Evolutionary conservation across 1,140 invertebrate species (phyloP).

Genomic region (Paraescarpia echinospica): DNA sequence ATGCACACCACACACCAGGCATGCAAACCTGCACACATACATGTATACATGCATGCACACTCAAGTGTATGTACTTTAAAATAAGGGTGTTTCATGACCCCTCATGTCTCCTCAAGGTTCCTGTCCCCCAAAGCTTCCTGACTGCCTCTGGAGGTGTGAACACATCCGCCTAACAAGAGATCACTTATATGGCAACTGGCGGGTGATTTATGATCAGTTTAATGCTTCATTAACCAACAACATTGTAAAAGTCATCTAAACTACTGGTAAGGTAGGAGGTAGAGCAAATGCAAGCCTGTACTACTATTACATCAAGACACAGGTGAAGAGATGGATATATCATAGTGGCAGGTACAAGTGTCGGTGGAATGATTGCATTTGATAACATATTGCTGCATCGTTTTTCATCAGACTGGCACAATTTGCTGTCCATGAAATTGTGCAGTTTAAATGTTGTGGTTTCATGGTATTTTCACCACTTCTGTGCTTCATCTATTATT

Average conservation of each 20-base stretch:
- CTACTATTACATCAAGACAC: neutral
- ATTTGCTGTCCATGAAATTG: neutral
- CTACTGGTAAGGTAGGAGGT: neutral
- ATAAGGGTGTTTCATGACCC: neutral
- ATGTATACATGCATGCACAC: neutral
- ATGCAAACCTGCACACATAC: neutral
- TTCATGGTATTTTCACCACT: neutral
- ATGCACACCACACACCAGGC: neutral
- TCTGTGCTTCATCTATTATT: neutral
- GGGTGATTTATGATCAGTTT: slow-evolving; percentile 1
- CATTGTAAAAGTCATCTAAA: neutral
- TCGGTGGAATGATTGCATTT: neutral
- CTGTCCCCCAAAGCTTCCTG: neutral
- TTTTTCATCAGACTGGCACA: neutral
- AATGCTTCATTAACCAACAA: neutral
- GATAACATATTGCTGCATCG: neutral
- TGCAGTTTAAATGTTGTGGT: neutral
- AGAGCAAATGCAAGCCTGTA: neutral
- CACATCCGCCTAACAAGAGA: neutral
- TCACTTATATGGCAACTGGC: neutral
- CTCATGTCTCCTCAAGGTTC: neutral
- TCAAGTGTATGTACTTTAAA: too few species aligned
- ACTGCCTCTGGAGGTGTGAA: neutral
- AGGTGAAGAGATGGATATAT: neutral
- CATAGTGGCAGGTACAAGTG: neutral